Conservation (phyloP, 2,113 vertebrate genomes). For the Vicugna pacos region DNA sequence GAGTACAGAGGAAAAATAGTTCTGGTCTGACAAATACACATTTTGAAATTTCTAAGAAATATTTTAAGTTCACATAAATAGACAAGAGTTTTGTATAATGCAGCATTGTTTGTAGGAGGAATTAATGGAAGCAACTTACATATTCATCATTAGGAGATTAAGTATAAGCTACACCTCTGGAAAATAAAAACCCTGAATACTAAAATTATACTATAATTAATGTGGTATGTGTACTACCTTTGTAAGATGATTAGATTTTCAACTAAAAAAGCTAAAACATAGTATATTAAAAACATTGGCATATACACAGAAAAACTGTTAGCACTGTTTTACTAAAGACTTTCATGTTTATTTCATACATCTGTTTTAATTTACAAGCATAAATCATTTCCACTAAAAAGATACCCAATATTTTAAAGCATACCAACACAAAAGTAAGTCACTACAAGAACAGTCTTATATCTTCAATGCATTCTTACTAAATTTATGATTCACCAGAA, state of each 20-base stretch:
- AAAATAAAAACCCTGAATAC: background rate
- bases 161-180: background rate
- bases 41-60: background rate
- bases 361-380: background rate
- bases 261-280: background rate
- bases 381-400: slow-evolving; percentile 8
- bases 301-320: background rate
- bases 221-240: background rate
- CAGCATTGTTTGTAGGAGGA: background rate
- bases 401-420: background rate
- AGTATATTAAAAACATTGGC: background rate
- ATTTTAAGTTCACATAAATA: background rate
- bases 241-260: background rate
- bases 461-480: background rate
- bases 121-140: background rate
- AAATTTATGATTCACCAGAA: background rate
- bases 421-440: background rate
- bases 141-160: background rate
- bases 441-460: background rate
- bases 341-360: background rate
- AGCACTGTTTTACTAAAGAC: background rate
- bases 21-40: background rate
- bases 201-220: background rate
- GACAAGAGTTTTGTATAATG: background rate
- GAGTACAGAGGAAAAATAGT: background rate